Conservation (phyloP, 2,888 invertebrate species). For the Congeria kusceri region DNA sequence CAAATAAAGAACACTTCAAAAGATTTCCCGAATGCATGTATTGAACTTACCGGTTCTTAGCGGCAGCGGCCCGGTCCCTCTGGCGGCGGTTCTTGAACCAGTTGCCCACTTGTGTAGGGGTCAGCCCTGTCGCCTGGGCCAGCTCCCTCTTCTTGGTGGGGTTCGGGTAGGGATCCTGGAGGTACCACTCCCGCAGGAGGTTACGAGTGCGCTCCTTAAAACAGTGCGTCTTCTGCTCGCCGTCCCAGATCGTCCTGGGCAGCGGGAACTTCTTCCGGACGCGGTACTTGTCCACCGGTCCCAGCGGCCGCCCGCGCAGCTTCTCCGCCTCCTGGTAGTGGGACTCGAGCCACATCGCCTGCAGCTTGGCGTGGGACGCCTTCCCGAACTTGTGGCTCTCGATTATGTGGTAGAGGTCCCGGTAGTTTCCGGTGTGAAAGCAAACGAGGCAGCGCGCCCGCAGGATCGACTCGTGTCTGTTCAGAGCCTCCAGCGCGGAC, state of each 20-base stretch:
- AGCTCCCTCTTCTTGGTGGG: constrained; percentile 96
- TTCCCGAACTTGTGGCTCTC: constrained; percentile 96
- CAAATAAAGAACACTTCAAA: too few species aligned
- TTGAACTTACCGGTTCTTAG: constrained; percentile 94
- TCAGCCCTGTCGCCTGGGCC: constrained; percentile 95
- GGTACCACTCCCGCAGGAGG: constrained; percentile 97
- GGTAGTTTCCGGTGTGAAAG: constrained; percentile 95
- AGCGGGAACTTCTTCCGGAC: constrained; percentile 97
- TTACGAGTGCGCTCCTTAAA: constrained; percentile 97
- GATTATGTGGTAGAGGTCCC: constrained; percentile 94
- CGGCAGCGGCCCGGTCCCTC: constrained; percentile 95
- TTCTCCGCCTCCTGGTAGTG: constrained; percentile 97
- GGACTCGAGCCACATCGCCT: constrained; percentile 97
- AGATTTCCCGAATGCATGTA: too few species aligned
- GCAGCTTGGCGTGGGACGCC: constrained; percentile 94
- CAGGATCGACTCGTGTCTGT: constrained; percentile 94
- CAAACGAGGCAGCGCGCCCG: constrained; percentile 94
- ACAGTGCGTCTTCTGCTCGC: constrained; percentile 98
- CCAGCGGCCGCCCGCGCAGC: constrained; percentile 94
- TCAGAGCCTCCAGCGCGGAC: constrained; percentile 92
- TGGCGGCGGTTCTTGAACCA: constrained; percentile 97
- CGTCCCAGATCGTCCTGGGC: constrained; percentile 97
- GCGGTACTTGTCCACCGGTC: constrained; percentile 96
- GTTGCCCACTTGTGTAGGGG: constrained; percentile 96
- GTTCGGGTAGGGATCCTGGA: constrained; percentile 92